phyloP scores from a whole-genome alignment of 2,888 invertebrate species.

The Netelia melanura region DNA sequence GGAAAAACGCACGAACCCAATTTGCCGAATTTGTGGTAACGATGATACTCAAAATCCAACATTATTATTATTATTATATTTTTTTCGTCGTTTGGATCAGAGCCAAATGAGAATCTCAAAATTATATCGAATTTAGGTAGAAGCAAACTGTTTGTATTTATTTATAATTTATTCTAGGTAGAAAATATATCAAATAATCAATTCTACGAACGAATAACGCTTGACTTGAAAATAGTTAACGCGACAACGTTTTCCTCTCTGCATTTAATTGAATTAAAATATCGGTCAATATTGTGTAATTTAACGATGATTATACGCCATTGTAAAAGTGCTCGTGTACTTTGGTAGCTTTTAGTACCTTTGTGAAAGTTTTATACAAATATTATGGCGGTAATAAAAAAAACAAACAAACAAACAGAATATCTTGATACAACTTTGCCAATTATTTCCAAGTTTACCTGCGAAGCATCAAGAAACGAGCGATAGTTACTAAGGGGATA shows the following conservation, averaged over 20 bases:
- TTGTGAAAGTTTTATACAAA: slow-evolving; percentile 79
- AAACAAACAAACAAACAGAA: slow-evolving; percentile 34
- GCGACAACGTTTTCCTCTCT: slow-evolving; percentile 49
- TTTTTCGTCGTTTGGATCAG: slow-evolving; percentile 63
- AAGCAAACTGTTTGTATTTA: slow-evolving; percentile 84
- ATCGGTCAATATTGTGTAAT: slow-evolving; percentile 66
- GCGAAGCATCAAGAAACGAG: background rate
- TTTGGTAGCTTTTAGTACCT: slow-evolving; percentile 76
- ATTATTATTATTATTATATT: slow-evolving; percentile 55
- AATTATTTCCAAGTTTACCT: slow-evolving; percentile 23
- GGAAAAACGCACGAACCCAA: slow-evolving; percentile 10
- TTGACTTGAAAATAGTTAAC: slow-evolving; percentile 46
- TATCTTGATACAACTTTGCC: slow-evolving; percentile 14
- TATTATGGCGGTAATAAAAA: slow-evolving; percentile 81
- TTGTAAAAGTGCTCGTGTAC: slow-evolving; percentile 67
- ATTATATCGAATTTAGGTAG: slow-evolving; percentile 83
- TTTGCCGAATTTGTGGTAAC: slow-evolving; percentile 49
- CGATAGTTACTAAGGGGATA: background rate
- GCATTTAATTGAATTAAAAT: slow-evolving; percentile 64
- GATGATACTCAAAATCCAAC: slow-evolving; percentile 77
- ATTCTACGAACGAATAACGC: slow-evolving; percentile 68
- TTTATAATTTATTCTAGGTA: slow-evolving; percentile 84
- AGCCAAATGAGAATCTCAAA: slow-evolving; percentile 77
- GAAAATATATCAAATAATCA: slow-evolving; percentile 73
- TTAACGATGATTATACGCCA: slow-evolving; percentile 66